Percentiles rank a stretch among this genome's conserved stretches.
Evolutionary conservation across 23 tunicate genomes (phyloP).

Genomic region (Oikopleura vanhoeffeni): DNA sequence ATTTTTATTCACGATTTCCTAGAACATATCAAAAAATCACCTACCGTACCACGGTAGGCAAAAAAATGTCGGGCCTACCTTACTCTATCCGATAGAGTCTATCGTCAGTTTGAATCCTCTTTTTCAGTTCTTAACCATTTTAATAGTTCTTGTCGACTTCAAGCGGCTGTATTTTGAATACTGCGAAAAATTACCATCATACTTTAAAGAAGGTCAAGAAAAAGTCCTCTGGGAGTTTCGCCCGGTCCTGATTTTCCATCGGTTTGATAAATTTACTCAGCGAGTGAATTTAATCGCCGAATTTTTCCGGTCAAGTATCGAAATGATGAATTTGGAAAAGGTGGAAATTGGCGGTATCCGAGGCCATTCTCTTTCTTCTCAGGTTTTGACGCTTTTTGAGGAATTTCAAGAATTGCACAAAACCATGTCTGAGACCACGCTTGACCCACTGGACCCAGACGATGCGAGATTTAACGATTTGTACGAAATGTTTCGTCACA

Average conservation of each 20-base stretch:
- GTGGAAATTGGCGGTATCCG: conserved; percentile 86
- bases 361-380: conserved; percentile 50
- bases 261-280: conserved; percentile 34
- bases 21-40: no score
- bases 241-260: conserved; percentile 41
- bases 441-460: conserved; percentile 84
- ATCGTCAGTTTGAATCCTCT: no score
- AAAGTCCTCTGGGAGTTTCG: conserved; percentile 36
- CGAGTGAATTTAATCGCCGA: conserved; percentile 48
- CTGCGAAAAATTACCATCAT: not conserved
- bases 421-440: conserved; percentile 48
- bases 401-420: conserved; percentile 49
- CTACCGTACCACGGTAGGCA: no score
- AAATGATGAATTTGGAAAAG: conserved; percentile 73
- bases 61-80: no score
- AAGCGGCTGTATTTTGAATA: not conserved
- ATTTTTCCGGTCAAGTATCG: conserved; percentile 47
- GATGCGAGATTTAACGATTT: conserved; percentile 48
- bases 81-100: no score
- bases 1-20: no score
- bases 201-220: not conserved
- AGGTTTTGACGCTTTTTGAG: conserved; percentile 38
- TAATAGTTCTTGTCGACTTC: not conserved
- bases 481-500: conserved; percentile 26
- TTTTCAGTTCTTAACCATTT: no score